These are phyloP conservation scores for Chrysodeixis includens DNA, from an alignment of 2,888 invertebrate genomes.

Conservation along the genomic window DNA sequence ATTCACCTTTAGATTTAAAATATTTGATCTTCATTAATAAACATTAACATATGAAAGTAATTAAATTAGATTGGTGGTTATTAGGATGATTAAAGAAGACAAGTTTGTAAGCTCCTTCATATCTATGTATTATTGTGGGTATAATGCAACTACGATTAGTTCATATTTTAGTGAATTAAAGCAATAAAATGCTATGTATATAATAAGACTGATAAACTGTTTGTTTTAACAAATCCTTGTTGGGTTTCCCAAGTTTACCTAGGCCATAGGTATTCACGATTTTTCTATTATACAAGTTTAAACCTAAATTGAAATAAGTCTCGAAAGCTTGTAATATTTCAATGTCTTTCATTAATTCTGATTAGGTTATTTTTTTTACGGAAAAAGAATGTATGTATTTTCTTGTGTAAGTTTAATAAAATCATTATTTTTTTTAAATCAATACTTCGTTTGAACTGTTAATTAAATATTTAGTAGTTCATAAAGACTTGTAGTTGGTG, in stretches of 20 bases:
- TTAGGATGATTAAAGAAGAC: no score
- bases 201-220: slow-evolving; percentile 51
- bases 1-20: no score
- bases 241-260: slow-evolving; percentile 17
- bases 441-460: neutral
- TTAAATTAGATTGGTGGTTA: no score
- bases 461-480: neutral
- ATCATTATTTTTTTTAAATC: neutral
- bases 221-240: slow-evolving; percentile 17
- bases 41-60: no score
- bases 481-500: neutral
- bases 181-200: slow-evolving; percentile 29
- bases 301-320: neutral
- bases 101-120: no score
- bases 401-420: neutral
- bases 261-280: neutral
- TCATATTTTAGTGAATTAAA: neutral
- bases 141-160: neutral
- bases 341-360: neutral
- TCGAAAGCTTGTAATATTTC: neutral
- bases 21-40: no score
- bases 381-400: neutral
- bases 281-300: neutral
- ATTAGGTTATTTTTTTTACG: neutral
- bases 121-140: neutral